Conservation (phyloP, 2,888 invertebrate species). For the Oxycera nigricornis region DNA sequence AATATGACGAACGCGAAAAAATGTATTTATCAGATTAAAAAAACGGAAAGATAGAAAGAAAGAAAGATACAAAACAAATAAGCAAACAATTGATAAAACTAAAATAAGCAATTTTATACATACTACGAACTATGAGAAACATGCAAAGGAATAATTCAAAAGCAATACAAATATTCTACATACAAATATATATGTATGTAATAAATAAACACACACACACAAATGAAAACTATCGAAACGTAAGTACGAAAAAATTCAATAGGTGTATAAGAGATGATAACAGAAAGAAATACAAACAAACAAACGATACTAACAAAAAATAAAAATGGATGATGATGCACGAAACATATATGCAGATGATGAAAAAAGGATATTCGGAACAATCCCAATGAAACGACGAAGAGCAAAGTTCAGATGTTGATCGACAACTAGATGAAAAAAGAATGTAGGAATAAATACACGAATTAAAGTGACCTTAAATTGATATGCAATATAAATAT, state of each 20-base stretch:
- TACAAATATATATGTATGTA: background rate
- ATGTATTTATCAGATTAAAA: conserved; percentile 15
- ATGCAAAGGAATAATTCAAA: background rate
- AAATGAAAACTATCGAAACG: conserved; percentile 36
- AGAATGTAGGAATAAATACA: conserved; percentile 26
- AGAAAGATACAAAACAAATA: background rate
- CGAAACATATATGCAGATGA: background rate
- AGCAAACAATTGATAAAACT: conserved; percentile 13
- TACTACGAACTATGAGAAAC: conserved; percentile 2
- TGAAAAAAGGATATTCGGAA: background rate
- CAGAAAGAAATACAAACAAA: conserved; percentile 10
- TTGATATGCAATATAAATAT: conserved; percentile 32
- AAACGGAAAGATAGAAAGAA: too few relatives aligned
- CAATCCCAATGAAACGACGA: too few relatives aligned
- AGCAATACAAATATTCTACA: conserved; percentile 1
- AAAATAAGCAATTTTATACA: conserved; percentile 25
- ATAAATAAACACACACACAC: conserved; percentile 12
- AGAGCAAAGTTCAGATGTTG: too few relatives aligned
- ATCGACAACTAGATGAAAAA: background rate
- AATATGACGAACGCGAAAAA: conserved; percentile 23
- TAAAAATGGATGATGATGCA: conserved; percentile 11
- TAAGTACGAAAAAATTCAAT: conserved; percentile 34
- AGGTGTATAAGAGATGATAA: conserved; percentile 1
- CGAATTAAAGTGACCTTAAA: conserved; percentile 43
- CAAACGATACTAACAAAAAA: conserved; percentile 21